Conservation (phyloP, 2,888 invertebrate genomes). For the Acleris sparsana region DNA sequence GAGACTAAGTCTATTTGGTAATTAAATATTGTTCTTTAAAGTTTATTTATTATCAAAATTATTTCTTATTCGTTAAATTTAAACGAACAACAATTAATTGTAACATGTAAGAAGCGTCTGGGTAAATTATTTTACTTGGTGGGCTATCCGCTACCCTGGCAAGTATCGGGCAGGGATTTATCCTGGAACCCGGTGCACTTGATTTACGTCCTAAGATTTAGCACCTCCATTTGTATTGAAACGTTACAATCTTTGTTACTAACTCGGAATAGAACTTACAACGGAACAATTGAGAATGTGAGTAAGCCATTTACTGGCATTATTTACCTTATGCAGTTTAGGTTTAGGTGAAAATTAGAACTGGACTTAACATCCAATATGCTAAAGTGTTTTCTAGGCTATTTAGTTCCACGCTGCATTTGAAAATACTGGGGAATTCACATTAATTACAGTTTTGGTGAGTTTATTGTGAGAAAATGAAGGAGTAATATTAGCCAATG, state of each 20-base stretch:
- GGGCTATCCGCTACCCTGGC: neutral
- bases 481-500: no score
- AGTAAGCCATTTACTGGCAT: neutral
- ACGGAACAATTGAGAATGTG: conserved; percentile 49
- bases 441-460: no score
- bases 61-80: neutral
- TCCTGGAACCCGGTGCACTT: conserved; percentile 57
- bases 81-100: conserved; percentile 8
- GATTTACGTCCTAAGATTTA: conserved; percentile 71
- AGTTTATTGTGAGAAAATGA: no score
- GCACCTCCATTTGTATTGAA: conserved; percentile 72
- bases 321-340: conserved; percentile 14
- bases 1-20: no score
- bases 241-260: conserved; percentile 71
- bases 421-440: no score
- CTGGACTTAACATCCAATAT: no score
- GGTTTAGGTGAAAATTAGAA: conserved; percentile 17
- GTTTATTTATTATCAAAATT: neutral
- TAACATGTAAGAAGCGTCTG: neutral
- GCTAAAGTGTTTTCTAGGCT: no score
- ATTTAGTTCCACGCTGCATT: no score
- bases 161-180: conserved; percentile 53
- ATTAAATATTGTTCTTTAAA: no score
- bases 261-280: conserved; percentile 56
- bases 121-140: conserved; percentile 18